A percentile compares a stretch with the other conserved stretches of the same genome.
phyloP scores from a whole-genome alignment of 2,113 vertebrate species.

The Menura novaehollandiae region DNA sequence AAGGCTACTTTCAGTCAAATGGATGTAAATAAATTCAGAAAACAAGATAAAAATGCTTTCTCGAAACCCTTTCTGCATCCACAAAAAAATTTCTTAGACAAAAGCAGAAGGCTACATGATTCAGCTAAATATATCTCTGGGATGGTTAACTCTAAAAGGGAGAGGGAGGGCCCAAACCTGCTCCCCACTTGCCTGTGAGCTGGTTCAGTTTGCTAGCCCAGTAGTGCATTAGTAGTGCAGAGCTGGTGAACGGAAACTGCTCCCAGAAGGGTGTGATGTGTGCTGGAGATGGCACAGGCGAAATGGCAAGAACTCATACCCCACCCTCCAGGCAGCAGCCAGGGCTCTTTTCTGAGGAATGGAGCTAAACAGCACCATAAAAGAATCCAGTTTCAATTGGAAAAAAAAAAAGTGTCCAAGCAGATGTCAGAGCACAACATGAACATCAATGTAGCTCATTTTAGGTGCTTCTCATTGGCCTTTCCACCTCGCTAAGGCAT shows the following conservation, averaged over 20 bases:
- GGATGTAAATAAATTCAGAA: neutral
- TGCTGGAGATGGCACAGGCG: neutral
- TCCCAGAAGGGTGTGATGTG: neutral
- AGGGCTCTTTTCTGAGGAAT: neutral
- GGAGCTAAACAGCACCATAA: neutral
- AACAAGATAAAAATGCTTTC: neutral
- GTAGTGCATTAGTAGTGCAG: neutral
- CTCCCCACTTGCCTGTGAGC: neutral
- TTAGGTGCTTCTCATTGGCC: neutral
- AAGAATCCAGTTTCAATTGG: neutral
- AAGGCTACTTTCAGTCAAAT: neutral
- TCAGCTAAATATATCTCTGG: neutral
- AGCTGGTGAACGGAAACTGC: neutral
- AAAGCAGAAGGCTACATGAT: neutral
- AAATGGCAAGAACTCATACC: neutral
- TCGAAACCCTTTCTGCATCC: neutral
- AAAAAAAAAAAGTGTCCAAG: neutral
- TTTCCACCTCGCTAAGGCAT: neutral
- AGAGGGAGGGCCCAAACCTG: neutral
- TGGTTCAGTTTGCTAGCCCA: neutral
- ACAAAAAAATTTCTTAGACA: neutral
- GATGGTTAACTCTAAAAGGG: neutral
- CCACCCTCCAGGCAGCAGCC: neutral
- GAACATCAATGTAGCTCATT: neutral
- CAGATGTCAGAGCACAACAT: neutral